Conservation (phyloP, 2,797 vertebrate genomes). For the Acanthurus tractus region DNA sequence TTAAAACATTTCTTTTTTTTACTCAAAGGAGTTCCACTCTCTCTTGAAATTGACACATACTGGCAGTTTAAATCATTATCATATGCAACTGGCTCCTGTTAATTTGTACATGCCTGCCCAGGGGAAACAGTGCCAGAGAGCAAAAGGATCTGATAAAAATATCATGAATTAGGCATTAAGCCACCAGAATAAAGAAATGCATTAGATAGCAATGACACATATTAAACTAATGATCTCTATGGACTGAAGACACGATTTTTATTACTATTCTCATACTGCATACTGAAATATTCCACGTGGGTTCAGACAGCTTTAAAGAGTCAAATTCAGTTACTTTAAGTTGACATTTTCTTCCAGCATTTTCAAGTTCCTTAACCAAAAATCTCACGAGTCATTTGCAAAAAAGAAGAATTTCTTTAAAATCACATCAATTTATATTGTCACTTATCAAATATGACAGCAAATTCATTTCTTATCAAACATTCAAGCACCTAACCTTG, state of each 20-base stretch:
- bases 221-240: background rate
- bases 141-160: background rate
- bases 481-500: too few species aligned
- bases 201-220: slow-evolving; percentile 2
- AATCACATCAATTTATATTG: too few species aligned
- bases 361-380: too few species aligned
- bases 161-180: slow-evolving; percentile 4
- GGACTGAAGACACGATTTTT: background rate
- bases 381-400: too few species aligned
- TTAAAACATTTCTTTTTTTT: background rate
- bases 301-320: background rate
- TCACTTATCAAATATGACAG: too few species aligned
- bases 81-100: background rate
- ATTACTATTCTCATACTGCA: background rate
- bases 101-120: slow-evolving; percentile 16
- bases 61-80: slow-evolving; percentile 30
- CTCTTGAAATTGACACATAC: slow-evolving; percentile 9
- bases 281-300: background rate
- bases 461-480: too few species aligned
- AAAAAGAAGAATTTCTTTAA: too few species aligned
- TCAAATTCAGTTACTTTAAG: too few species aligned
- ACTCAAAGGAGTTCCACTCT: slow-evolving; percentile 7
- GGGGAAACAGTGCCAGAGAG: background rate
- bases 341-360: too few species aligned
- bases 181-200: background rate